Evolutionary conservation across 1,140 invertebrate species (phyloP), one percentile per base, ranked within the genome.

Genomic region (Meloidogyne chitwoodi): DNA sequence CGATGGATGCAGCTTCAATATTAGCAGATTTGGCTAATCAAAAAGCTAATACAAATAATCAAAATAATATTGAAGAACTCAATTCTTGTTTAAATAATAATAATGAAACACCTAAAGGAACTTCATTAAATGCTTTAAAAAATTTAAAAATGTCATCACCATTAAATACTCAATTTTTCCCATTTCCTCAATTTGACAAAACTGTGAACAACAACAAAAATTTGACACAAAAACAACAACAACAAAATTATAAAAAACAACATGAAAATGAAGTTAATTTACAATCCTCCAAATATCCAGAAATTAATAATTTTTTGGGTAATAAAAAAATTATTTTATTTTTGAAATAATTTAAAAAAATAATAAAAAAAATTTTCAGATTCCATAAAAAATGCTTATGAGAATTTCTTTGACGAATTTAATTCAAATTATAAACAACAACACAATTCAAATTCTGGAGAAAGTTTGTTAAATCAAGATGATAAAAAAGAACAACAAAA

Each of bases 361-460:
- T 14, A 24, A 31, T 80, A 16, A 48, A 79, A 31, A 19, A 8
- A 19, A 16, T n/a, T 77, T 82, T 48, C 41, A 80, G 79, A 29
- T 14, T 31, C 78, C 2, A 26, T 80, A 19, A 64, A 41, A 29
- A 44, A 62, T 5, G 31, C 69, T 19, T 81, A 81, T 31, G 80
- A 81, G 67, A 76, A 75, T 34, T 79, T 79, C 34, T 69, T 81
- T 27, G 80, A 81, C 61, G 79, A 63, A n/a, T 19, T 80, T 24
- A 68, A 80, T 31, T 24, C 76, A 11, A 24, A 74, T 10, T 38
- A 38, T 38, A 38, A 8, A 38, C 24, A 41, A 16, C 24, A 62
- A 56, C 12, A 26, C 8, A 26, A 34, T 8, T n/a, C 48, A 41
- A 72, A 63, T 27, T 56, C 34, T 31, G 70, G 0, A 16, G 48